Conservation (phyloP, 1,140 invertebrate genomes). For the Tetragnatha versicolor region DNA sequence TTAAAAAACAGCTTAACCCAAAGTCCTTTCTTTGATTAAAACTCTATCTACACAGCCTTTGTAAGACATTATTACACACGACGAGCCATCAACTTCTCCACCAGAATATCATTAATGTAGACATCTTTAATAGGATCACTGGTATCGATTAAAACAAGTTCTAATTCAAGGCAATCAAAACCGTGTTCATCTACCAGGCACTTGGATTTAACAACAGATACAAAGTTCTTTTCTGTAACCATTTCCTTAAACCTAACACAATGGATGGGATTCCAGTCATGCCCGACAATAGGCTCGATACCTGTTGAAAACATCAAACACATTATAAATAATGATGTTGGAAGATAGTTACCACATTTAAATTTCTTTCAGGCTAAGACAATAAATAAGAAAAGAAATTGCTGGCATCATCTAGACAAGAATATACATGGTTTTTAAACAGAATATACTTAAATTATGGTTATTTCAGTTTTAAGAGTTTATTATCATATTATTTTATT, state of each 20-base stretch:
- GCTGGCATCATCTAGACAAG: too few relatives aligned
- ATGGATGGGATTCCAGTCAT: slow-evolving; percentile 24
- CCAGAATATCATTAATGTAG: slow-evolving; percentile 31
- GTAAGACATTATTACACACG: too few relatives aligned
- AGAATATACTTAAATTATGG: too few relatives aligned
- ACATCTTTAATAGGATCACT: slow-evolving; percentile 18
- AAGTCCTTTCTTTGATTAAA: too few relatives aligned
- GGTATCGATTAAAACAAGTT: slow-evolving; percentile 20
- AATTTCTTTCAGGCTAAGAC: too few relatives aligned
- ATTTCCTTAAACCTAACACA: slow-evolving; percentile 25
- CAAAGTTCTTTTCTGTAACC: slow-evolving; percentile 20
- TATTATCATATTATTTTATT: too few relatives aligned
- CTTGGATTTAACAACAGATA: slow-evolving; percentile 17
- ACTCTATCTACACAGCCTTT: too few relatives aligned
- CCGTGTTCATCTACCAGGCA: background rate
- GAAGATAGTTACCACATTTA: too few relatives aligned
- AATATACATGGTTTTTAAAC: too few relatives aligned
- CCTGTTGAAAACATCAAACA: background rate
- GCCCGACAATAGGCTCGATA: slow-evolving; percentile 3
- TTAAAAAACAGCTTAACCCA: too few relatives aligned
- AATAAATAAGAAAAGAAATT: too few relatives aligned
- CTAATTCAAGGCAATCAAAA: background rate
- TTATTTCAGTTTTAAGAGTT: too few relatives aligned
- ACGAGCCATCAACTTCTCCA: slow-evolving; percentile 17
- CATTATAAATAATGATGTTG: background rate